These are phyloP conservation scores for Trichogramma evanescens DNA, from an alignment of 2,888 invertebrate species.

Conservation along the genomic window DNA sequence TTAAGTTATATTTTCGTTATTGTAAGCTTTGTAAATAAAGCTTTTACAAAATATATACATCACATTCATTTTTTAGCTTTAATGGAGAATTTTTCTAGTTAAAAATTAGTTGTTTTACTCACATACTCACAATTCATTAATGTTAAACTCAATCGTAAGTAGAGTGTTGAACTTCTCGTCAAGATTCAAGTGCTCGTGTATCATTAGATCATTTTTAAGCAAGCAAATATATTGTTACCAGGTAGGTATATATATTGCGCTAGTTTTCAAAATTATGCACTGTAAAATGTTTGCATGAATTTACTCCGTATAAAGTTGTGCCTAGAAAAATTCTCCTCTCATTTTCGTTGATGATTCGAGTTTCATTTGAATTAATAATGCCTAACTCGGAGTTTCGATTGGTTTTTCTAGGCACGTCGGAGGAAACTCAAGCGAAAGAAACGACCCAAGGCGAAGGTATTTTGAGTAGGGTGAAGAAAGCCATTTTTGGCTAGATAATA, in stretches of 20 bases:
- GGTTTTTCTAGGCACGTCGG: constrained; percentile 50
- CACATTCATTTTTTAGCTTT: constrained; percentile 1
- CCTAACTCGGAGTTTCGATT: constrained; percentile 18
- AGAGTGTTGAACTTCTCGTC: not conserved
- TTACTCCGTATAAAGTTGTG: not conserved
- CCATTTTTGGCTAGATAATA: constrained; percentile 53
- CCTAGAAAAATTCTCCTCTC: not conserved
- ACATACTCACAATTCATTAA: not conserved
- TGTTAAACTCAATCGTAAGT: not conserved
- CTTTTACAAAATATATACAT: constrained; percentile 5
- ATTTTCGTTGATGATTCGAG: not conserved
- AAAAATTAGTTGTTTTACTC: not conserved
- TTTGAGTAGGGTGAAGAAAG: constrained; percentile 55
- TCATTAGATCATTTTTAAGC: too few relatives aligned
- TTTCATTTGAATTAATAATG: constrained; percentile 9
- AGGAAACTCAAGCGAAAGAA: constrained; percentile 48
- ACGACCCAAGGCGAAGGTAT: constrained; percentile 48
- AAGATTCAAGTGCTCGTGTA: too few relatives aligned
- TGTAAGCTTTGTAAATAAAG: constrained; percentile 16
- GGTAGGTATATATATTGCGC: too few relatives aligned
- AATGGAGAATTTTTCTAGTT: constrained; percentile 16
- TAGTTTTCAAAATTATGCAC: too few relatives aligned
- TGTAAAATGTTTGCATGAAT: too few relatives aligned
- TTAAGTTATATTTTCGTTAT: constrained; percentile 4
- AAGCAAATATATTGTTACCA: too few relatives aligned